phyloP scores from a whole-genome alignment of 1,140 invertebrate genomes.

The Thaumetopoea pityocampa region DNA sequence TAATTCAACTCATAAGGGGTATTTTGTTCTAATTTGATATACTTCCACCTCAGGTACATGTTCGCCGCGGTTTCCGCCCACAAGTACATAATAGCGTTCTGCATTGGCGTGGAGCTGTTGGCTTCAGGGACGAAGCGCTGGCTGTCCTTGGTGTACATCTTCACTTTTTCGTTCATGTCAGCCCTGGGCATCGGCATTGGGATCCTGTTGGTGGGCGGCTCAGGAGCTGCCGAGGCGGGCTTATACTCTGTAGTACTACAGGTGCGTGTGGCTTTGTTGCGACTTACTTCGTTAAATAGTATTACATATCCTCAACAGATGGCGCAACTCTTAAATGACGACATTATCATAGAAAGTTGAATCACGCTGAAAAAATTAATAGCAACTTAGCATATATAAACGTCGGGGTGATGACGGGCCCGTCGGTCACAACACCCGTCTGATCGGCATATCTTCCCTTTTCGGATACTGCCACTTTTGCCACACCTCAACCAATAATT shows the following conservation, averaged over 20 bases:
- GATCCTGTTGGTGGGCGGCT: slow-evolving; percentile 77
- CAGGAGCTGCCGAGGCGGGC: slow-evolving; percentile 69
- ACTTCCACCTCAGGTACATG: slow-evolving; percentile 77
- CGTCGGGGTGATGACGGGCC: too few species aligned
- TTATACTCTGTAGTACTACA: slow-evolving; percentile 61
- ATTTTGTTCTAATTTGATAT: slow-evolving; percentile 1
- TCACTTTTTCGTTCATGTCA: slow-evolving; percentile 85
- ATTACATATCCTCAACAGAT: too few species aligned
- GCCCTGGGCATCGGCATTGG: slow-evolving; percentile 87
- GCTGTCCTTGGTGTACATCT: slow-evolving; percentile 60
- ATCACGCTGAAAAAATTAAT: too few species aligned
- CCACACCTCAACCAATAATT: too few species aligned
- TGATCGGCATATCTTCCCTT: too few species aligned
- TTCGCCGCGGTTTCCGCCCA: slow-evolving; percentile 91
- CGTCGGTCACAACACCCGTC: too few species aligned
- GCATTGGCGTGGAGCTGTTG: slow-evolving; percentile 87
- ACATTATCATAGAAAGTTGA: too few species aligned
- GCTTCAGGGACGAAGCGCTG: slow-evolving; percentile 76
- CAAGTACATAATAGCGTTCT: slow-evolving; percentile 94
- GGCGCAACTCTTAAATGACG: too few species aligned
- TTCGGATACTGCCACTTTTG: too few species aligned
- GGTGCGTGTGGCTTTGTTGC: slow-evolving; percentile 24
- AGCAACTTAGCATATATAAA: too few species aligned
- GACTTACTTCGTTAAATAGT: too few species aligned
- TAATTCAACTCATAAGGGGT: too few species aligned